Evolutionary conservation across 1,140 invertebrate species (phyloP).

Genomic region (Sipha flava): DNA sequence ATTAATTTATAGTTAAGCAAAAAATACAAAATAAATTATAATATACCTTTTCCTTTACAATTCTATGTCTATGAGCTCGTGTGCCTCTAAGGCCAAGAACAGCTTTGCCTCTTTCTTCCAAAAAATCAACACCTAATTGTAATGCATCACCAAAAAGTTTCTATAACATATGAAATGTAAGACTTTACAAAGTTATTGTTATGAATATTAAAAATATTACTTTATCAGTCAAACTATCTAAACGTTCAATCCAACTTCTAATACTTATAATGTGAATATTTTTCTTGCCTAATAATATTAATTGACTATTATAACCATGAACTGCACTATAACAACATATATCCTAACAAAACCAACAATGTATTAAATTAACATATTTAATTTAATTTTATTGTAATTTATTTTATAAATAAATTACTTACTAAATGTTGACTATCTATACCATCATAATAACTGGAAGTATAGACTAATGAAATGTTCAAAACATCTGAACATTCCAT

Average conservation of each 20-base stretch:
- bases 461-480: slow-evolving; percentile 78
- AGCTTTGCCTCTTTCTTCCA: slow-evolving; percentile 58
- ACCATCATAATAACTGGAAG: slow-evolving; percentile 85
- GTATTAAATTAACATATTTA: neutral
- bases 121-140: slow-evolving; percentile 57
- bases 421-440: slow-evolving; percentile 70
- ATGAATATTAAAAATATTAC: slow-evolving; percentile 39
- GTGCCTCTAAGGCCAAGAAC: slow-evolving; percentile 53
- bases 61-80: slow-evolving; percentile 50
- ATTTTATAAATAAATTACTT: slow-evolving; percentile 46
- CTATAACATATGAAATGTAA: slow-evolving; percentile 42
- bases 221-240: slow-evolving; percentile 60
- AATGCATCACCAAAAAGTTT: slow-evolving; percentile 56
- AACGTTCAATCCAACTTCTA: slow-evolving; percentile 70
- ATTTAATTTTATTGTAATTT: slow-evolving; percentile 48
- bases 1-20: neutral
- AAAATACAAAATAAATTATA: neutral
- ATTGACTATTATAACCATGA: slow-evolving; percentile 66
- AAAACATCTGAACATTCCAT: slow-evolving; percentile 75
- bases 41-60: slow-evolving; percentile 53
- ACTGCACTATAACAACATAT: slow-evolving; percentile 85
- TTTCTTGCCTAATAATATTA: slow-evolving; percentile 75
- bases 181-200: neutral
- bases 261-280: slow-evolving; percentile 71
- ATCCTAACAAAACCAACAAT: slow-evolving; percentile 51